Evolutionary conservation across 1,140 invertebrate genomes (phyloP), one percentile per base, ranked within the genome.

Genomic region (Lepidurus apus): DNA sequence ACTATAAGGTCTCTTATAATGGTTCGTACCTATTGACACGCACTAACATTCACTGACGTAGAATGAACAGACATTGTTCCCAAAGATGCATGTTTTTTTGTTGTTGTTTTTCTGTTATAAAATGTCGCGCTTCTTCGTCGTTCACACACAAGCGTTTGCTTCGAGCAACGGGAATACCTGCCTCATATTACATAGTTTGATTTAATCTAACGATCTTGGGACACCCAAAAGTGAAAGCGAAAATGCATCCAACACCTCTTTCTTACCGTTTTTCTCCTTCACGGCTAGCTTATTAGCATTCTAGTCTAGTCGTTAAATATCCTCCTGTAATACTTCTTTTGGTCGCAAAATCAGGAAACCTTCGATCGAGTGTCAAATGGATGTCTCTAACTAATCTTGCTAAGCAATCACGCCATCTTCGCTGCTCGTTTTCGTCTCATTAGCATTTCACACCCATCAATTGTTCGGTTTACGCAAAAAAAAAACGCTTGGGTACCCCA

Each of bases 401-500:
- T 17, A 10, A 47, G 10, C 45, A 13, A 65, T 65, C n/a, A 65
- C 7, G 17, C 8, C 53, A 7, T 65, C 53, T 65, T 21, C 17
- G n/a, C 17, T 65, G 3, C 21, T 17, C 6, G 6, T 7, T 65
- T 65, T 65, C 7, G 13, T 21, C 53, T 65, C 53, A 17, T 65
- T 21, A 65, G 53, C 53, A 65, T n/a, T 65, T 65, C 53, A 65
- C 53, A n/a, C 53, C 53, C 21, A 65, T 65, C 21, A 47, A 47
- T 47, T 47, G 53, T 1, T 65, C 53, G 8, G 10, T 47, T 47
- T 47, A 10, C 5, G 17, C 2, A 65, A n/a, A 65, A 65, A 65
- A 65, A 65, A 65, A 17, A 0, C 7, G 13, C 21, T 13, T 17
- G 53, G 10, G 6, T n/a, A 21, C 21, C 53, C 21, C 53, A 65